phyloP scores from a whole-genome alignment of 2,888 invertebrate genomes.

The Therioaphis trifolii region DNA sequence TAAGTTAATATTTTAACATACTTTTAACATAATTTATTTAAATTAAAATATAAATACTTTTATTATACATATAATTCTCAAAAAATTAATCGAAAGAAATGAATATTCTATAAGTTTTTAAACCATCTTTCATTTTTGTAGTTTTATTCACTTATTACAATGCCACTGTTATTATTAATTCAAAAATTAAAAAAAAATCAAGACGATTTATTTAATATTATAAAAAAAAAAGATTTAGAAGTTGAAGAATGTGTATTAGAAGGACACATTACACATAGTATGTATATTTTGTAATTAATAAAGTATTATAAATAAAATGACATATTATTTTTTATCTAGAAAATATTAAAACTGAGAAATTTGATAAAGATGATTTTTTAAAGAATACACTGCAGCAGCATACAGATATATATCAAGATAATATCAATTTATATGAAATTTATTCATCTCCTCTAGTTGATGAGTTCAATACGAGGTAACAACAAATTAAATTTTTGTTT shows the following conservation, averaged over 20 bases:
- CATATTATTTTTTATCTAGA: background rate
- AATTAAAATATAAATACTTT: too few species aligned
- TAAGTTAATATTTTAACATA: too few species aligned
- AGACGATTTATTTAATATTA: constrained; percentile 69
- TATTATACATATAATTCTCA: too few species aligned
- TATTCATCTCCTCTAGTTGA: constrained; percentile 30
- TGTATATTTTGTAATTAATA: constrained; percentile 47
- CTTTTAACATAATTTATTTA: too few species aligned
- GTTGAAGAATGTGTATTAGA: constrained; percentile 72
- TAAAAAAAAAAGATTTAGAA: constrained; percentile 73
- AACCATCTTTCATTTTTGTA: constrained; percentile 58
- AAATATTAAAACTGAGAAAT: constrained; percentile 42
- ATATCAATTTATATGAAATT: background rate
- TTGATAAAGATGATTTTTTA: constrained; percentile 35
- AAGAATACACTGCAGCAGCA: background rate
- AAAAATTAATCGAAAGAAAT: too few species aligned
- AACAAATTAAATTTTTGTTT: background rate
- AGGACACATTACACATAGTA: constrained; percentile 65
- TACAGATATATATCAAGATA: background rate
- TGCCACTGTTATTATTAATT: constrained; percentile 69
- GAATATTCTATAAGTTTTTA: too few species aligned
- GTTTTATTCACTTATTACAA: constrained; percentile 68
- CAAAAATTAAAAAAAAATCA: constrained; percentile 71
- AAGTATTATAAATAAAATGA: background rate
- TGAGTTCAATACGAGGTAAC: background rate